These are phyloP conservation scores for Tribolium madens DNA, from an alignment of 1,140 invertebrate genomes.

Conservation along the genomic window DNA sequence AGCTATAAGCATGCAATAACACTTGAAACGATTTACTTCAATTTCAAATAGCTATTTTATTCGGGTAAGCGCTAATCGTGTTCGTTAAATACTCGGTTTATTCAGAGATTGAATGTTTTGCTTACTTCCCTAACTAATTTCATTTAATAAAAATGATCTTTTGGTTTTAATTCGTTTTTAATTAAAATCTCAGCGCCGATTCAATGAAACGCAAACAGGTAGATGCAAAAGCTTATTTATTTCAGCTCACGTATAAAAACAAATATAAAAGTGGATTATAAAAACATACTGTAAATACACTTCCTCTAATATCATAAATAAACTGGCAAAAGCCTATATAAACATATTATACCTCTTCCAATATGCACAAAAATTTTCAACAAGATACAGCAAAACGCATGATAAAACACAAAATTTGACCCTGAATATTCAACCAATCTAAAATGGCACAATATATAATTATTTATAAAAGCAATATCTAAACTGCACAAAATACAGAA, in stretches of 20 bases:
- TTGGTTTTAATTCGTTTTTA: neutral
- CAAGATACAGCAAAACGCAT: no score
- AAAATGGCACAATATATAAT: neutral
- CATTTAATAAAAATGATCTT: conserved; percentile 1
- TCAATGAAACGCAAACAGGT: neutral
- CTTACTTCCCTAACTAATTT: conserved; percentile 4
- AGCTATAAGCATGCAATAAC: conserved; percentile 11
- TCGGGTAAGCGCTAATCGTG: conserved; percentile 12
- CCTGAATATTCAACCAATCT: neutral
- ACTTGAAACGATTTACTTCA: conserved; percentile 43
- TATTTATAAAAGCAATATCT: neutral
- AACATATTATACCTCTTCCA: neutral
- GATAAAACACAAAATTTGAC: neutral
- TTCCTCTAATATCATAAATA: neutral
- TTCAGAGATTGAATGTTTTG: neutral
- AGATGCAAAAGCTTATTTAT: neutral
- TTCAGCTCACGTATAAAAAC: neutral
- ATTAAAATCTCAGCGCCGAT: no score
- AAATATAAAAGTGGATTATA: neutral
- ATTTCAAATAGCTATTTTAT: conserved; percentile 23
- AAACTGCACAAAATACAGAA: no score
- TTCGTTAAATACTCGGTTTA: conserved; percentile 10
- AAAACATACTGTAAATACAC: no score
- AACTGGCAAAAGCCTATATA: neutral
- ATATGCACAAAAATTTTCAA: no score